Base-by-base conservation (phyloP, 1,140 invertebrate species). In the Atta cephalotes region DNA sequence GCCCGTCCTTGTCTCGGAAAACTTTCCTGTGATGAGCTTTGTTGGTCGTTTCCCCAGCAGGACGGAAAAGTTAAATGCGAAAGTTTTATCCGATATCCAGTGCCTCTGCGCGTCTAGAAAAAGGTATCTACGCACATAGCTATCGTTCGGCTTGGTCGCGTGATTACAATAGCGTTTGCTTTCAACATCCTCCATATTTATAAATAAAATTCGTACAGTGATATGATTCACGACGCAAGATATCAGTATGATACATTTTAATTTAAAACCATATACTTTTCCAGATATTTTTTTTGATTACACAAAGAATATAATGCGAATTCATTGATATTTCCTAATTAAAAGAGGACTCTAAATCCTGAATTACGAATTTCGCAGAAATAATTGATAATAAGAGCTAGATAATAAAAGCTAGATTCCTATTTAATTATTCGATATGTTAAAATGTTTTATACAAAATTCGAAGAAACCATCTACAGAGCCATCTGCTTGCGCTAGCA, bases 1-100 rank as follows among this genome's bases (percentile, higher is more conserved):
- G 56, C n/a, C 78, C 85, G 88, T 94, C 93, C 93, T 94, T 95
- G 94, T 94, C 92, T 94, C 90, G 92, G 91, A 93, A 95, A 94
- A 95, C 91, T 95, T 95, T 95, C 89, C 88, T 88, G 89, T 93
- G 94, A 95, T 95, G 94, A 95, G 94, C 94, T 94, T 95, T 95
- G 94, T 95, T 94, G 94, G 93, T 91, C 92, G 93, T 93, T 94
- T 94, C 93, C 92, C 93, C 91, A 90, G 85, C 92, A 94, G 93
- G 87, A 94, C 93, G 94, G 93, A 93, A 94, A 94, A 94, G 94
- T 95, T 95, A 94, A 95, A 95, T 95, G 93, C 93, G 89, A 94
- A 95, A 95, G 94, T 95, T 95, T 94, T 93, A 93, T 92, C 93
- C 92, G 93, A 95, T 95, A 95, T 94, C 90, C 91, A 92, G 90